Conservation (phyloP, 2,888 invertebrate genomes). For the Erebia aethiops region DNA sequence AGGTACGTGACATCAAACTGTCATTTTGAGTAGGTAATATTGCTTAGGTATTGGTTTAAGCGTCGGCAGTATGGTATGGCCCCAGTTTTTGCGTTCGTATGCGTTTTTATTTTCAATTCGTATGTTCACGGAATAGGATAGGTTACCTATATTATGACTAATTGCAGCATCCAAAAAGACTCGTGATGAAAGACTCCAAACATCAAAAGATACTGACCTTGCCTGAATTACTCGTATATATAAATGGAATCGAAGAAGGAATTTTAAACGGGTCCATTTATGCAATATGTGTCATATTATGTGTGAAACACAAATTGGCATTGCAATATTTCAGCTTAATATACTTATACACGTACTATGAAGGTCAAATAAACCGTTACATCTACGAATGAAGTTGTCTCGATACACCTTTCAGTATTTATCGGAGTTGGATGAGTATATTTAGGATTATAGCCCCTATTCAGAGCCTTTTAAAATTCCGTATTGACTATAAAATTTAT, state of each 20-base stretch:
- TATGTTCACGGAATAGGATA: no score
- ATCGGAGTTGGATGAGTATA: background rate
- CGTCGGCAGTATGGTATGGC: no score
- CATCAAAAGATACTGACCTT: no score
- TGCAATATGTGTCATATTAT: background rate
- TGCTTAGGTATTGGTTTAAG: no score
- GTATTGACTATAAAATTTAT: background rate
- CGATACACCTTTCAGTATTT: conserved; percentile 2
- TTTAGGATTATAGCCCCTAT: conserved; percentile 3
- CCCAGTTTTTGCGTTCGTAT: no score
- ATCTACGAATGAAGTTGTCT: conserved; percentile 1
- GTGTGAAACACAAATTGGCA: background rate
- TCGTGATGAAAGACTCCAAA: no score
- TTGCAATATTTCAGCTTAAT: conserved; percentile 7
- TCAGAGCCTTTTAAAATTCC: background rate
- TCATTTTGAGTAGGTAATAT: no score
- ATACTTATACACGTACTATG: background rate
- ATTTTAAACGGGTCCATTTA: background rate
- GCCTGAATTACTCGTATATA: no score
- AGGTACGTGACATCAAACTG: no score
- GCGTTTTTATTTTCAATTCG: no score
- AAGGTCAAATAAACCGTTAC: conserved; percentile 1
- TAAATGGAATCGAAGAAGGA: background rate
- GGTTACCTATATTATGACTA: no score
- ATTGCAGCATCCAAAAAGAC: no score